These are phyloP conservation scores for Rhabdomys pumilio DNA, from an alignment of 2,797 vertebrate genomes.

Conservation along the genomic window DNA sequence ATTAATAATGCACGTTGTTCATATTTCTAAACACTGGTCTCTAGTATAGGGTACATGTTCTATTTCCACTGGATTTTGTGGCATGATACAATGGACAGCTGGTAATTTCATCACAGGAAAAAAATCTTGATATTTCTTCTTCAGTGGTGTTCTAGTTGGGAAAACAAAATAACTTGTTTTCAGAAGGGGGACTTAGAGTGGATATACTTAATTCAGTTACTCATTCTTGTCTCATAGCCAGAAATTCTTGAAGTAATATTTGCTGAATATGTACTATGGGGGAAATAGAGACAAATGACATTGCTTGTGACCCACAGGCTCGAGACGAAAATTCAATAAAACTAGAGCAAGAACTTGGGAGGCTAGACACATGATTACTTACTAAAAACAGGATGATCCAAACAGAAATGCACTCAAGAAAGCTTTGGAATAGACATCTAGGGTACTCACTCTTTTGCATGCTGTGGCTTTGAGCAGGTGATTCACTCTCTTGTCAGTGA, in stretches of 20 bases:
- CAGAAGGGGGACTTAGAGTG: slow-evolving; percentile 67
- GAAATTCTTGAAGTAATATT: slow-evolving; percentile 73
- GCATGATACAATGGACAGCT: slow-evolving; percentile 53
- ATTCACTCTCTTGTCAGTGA: slow-evolving; percentile 25
- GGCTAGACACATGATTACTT: slow-evolving; percentile 43
- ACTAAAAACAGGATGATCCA: slow-evolving; percentile 35
- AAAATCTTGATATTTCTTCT: slow-evolving; percentile 68
- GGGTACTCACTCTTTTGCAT: neutral
- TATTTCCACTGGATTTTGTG: slow-evolving; percentile 58
- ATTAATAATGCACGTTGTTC: slow-evolving; percentile 88
- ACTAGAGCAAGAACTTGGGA: slow-evolving; percentile 51
- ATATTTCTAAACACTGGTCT: slow-evolving; percentile 69
- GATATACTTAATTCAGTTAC: slow-evolving; percentile 80
- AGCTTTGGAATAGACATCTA: neutral
- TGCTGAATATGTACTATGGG: slow-evolving; percentile 62
- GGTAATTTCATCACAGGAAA: slow-evolving; percentile 65
- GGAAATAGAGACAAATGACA: slow-evolving; percentile 65
- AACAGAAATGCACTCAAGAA: neutral
- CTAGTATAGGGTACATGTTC: slow-evolving; percentile 62
- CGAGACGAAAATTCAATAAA: slow-evolving; percentile 68
- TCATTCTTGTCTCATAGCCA: slow-evolving; percentile 61
- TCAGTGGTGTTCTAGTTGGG: slow-evolving; percentile 47
- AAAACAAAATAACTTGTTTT: slow-evolving; percentile 68
- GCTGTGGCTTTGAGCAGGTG: slow-evolving; percentile 52
- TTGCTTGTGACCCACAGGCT: slow-evolving; percentile 32